Conservation (phyloP, 1,140 invertebrate species). For the Neuroterus valhalla region DNA sequence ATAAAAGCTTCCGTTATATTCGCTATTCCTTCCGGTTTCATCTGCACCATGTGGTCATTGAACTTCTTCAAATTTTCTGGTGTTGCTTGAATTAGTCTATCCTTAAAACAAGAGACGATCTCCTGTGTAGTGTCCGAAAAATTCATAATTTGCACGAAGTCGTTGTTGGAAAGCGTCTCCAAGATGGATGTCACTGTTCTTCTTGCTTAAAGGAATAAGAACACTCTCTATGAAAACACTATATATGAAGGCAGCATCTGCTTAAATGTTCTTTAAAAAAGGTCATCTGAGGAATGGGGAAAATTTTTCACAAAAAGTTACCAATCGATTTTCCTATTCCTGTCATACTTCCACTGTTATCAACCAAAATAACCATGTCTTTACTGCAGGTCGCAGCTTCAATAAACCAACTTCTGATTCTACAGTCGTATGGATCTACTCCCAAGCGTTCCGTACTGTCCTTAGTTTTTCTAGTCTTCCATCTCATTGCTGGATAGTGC, state of each 20-base stretch:
- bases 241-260: too few species aligned
- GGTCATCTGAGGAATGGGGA: slow-evolving; percentile 13
- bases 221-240: background rate
- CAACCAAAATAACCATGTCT: slow-evolving; percentile 96
- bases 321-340: slow-evolving; percentile 87
- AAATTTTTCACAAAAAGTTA: slow-evolving; percentile 38
- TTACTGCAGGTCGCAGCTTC: slow-evolving; percentile 98
- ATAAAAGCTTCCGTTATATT: slow-evolving; percentile 91
- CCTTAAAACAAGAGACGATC: slow-evolving; percentile 87
- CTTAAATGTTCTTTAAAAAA: too few species aligned
- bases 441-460: slow-evolving; percentile 68
- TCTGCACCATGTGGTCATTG: slow-evolving; percentile 81
- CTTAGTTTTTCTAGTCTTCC: slow-evolving; percentile 61
- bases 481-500: slow-evolving; percentile 86
- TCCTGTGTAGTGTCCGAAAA: slow-evolving; percentile 81
- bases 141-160: slow-evolving; percentile 94
- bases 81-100: slow-evolving; percentile 92
- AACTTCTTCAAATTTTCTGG: slow-evolving; percentile 90
- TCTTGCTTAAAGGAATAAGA: slow-evolving; percentile 70
- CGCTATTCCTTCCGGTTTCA: slow-evolving; percentile 86
- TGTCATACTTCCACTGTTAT: slow-evolving; percentile 98
- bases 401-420: slow-evolving; percentile 94
- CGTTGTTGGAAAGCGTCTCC: slow-evolving; percentile 98
- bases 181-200: slow-evolving; percentile 90
- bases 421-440: slow-evolving; percentile 87